Conservation (phyloP, 2,113 vertebrate species). For the Monopterus albus region DNA sequence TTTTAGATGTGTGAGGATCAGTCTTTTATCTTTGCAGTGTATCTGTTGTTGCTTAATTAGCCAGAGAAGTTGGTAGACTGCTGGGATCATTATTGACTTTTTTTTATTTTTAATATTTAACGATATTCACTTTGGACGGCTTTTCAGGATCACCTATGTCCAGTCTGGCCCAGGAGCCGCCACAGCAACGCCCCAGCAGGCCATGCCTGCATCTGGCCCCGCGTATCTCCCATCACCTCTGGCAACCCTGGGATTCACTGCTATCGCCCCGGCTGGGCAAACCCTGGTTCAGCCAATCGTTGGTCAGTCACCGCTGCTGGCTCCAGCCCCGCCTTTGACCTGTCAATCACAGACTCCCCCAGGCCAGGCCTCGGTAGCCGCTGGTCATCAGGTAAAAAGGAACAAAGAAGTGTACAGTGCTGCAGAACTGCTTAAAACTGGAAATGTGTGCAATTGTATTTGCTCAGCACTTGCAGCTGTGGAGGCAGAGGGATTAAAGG, state of each 20-base stretch:
- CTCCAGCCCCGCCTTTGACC: constrained; percentile 79
- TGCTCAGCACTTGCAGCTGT: not conserved
- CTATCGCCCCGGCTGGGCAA: constrained; percentile 85
- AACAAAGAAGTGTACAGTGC: not conserved
- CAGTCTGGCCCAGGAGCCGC: constrained; percentile 84
- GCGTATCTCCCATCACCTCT: constrained; percentile 78
- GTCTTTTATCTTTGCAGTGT: not conserved
- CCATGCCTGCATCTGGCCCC: constrained; percentile 68
- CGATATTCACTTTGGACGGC: not conserved
- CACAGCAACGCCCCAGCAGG: constrained; percentile 75
- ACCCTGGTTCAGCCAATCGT: constrained; percentile 87
- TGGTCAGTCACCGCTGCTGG: constrained; percentile 83
- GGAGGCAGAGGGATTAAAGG: constrained; percentile 1
- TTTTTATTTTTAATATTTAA: not conserved
- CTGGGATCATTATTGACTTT: not conserved
- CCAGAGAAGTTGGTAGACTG: not conserved
- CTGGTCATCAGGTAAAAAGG: constrained; percentile 65
- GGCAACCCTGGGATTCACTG: constrained; percentile 87
- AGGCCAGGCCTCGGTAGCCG: constrained; percentile 49
- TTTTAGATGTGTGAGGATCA: not conserved
- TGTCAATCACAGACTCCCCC: constrained; percentile 80
- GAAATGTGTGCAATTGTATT: not conserved
- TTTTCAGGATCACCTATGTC: constrained; percentile 89
- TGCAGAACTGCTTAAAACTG: too few species aligned
- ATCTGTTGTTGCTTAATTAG: too few species aligned